These are phyloP conservation scores for Epizoanthus scotinus DNA, from an alignment of 92 coral and sea anemone genomes.

Conservation along the genomic window DNA sequence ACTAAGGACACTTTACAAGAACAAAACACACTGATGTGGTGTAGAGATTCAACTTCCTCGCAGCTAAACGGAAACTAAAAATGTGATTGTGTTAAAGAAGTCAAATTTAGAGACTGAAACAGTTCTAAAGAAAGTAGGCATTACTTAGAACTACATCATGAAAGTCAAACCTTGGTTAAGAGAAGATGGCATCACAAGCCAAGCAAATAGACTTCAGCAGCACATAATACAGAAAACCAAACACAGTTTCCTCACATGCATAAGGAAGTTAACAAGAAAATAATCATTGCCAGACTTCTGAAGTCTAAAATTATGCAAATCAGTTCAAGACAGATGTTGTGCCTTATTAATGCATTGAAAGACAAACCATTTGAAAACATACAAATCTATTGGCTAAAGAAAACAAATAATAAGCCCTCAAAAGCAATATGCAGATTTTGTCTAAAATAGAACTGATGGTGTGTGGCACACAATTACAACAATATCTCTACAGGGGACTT, in stretches of 20 bases:
- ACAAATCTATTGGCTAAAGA: constrained; percentile 1
- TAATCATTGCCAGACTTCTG: neutral
- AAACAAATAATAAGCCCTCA: neutral
- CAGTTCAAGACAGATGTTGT: constrained; percentile 56
- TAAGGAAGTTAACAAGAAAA: constrained; percentile 12
- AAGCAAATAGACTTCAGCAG: neutral
- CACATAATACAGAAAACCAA: neutral
- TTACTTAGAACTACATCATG: neutral
- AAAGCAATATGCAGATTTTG: constrained; percentile 17
- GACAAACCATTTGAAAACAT: constrained; percentile 1
- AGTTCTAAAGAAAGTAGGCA: neutral
- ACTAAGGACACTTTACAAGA: neutral
- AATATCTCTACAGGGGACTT: neutral
- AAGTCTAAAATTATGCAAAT: constrained; percentile 54
- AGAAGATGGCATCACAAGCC: neutral
- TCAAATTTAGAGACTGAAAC: neutral
- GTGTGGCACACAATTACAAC: neutral
- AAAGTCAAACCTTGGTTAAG: constrained; percentile 5
- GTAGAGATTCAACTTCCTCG: no score
- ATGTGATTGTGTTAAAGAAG: no score
- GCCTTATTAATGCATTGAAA: constrained; percentile 45
- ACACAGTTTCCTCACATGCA: neutral
- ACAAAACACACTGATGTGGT: neutral
- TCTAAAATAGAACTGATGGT: neutral
- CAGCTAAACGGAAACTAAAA: no score